Base-by-base conservation (phyloP, 2,888 invertebrate genomes). In the Drosophila ochracea region DNA sequence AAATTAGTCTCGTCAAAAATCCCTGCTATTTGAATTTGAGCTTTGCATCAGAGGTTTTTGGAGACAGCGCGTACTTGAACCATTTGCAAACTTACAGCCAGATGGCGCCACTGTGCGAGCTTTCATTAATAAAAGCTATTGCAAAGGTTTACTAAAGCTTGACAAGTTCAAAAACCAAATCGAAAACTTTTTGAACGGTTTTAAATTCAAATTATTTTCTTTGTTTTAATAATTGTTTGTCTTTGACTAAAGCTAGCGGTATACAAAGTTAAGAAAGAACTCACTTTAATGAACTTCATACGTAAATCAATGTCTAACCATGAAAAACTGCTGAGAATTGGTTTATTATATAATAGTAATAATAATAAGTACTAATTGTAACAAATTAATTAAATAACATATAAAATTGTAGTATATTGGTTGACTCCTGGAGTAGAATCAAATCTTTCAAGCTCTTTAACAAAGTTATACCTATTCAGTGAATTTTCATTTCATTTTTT, bases 21-120 rank as follows among this genome's bases (percentile, higher is more conserved):
- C 77, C 77, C 77, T 54, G 25, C 74, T 16, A 50, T 77, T 77
- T 78, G 61, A 77, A 77, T 52, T 54, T 9, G 41, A 28, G 54
- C 62, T 69, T 74, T 64, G 5, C 3, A 0, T 0, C 1, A 16
- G 28, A 58, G 63, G 50, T 62, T 61, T 54, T 5, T 35, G 9
- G 9, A 16, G 25, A 21, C 11, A 77, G 50, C 64, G 0, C 4
- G 13, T 25, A 58, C 47, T 21, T 25, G 0, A 61, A 78, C 79
- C 58, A 21, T 11, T 7, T 7, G 13, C 9, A 25, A 50, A 39
- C 31, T 49, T n/a, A n/a, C 28, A 16, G 11, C n/a, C 2, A 68
- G 54, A 67, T 49, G 64, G 61, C 78, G 66, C 47, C n/a, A 37
- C 53, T n/a, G 13, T 6, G 39, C 16, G 3, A 4, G 30, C n/a